Evolutionary conservation across 2,888 invertebrate genomes (phyloP).

Genomic region (Onchidella celtica): DNA sequence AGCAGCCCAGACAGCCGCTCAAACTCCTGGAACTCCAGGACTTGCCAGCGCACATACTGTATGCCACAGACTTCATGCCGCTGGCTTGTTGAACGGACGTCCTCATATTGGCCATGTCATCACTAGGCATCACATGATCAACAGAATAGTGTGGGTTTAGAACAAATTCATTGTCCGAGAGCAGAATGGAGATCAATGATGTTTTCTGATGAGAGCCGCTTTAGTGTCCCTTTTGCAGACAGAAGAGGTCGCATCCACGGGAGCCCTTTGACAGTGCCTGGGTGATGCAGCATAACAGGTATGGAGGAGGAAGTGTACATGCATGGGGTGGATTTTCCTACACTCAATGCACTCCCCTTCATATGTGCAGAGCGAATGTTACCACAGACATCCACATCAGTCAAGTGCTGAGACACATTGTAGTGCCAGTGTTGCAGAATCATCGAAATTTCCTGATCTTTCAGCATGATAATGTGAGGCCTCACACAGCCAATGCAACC

Average conservation of each 20-base stretch:
- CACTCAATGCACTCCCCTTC: not conserved
- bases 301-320: slow-evolving; percentile 16
- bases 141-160: not conserved
- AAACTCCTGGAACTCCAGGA: not conserved
- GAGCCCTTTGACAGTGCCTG: not conserved
- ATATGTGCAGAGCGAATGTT: slow-evolving; percentile 2
- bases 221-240: not conserved
- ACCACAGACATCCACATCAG: not conserved
- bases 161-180: not conserved
- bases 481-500: slow-evolving; percentile 3
- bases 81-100: not conserved
- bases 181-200: not conserved
- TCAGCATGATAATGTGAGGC: not conserved
- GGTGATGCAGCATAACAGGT: slow-evolving; percentile 1
- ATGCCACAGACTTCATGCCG: not conserved
- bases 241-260: not conserved
- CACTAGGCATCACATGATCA: slow-evolving; percentile 3
- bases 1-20: not conserved
- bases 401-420: not conserved
- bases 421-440: not conserved
- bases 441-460: not conserved
- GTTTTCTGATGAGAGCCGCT: not conserved
- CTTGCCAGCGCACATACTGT: not conserved
- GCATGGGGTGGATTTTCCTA: not conserved
- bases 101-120: not conserved